phyloP scores from a whole-genome alignment of 23 tunicate species.

The Aplidium turbinatum region DNA sequence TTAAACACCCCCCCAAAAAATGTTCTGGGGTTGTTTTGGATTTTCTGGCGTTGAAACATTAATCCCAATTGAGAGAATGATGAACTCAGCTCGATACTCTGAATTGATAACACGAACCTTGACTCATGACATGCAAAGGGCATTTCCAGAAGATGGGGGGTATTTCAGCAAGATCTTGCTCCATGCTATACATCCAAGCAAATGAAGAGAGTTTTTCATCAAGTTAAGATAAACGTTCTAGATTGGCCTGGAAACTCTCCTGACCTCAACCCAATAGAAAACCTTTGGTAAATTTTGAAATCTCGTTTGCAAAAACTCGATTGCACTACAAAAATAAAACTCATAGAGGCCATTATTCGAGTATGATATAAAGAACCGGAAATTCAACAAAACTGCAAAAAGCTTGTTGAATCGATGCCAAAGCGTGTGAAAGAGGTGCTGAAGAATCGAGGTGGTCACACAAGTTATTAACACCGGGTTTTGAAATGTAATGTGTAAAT shows the following conservation, averaged over 20 bases:
- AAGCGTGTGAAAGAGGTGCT: slow-evolving; percentile 23
- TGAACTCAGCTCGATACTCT: not conserved
- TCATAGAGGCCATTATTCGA: slow-evolving; percentile 29
- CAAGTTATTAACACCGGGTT: not conserved
- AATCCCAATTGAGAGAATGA: slow-evolving; percentile 24
- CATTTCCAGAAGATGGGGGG: slow-evolving; percentile 27
- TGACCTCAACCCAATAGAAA: slow-evolving; percentile 25
- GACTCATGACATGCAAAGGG: slow-evolving; percentile 24
- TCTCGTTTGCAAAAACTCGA: slow-evolving; percentile 25
- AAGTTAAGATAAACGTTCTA: slow-evolving; percentile 13
- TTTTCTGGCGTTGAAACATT: slow-evolving; percentile 17
- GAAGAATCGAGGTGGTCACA: slow-evolving; percentile 10
- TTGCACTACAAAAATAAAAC: slow-evolving; percentile 23
- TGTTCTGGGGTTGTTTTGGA: slow-evolving; percentile 6
- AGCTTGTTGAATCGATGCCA: slow-evolving; percentile 24
- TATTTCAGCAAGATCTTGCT: slow-evolving; percentile 34
- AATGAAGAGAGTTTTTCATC: slow-evolving; percentile 14
- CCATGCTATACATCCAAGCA: slow-evolving; percentile 25
- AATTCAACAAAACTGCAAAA: slow-evolving; percentile 24
- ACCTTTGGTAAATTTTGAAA: slow-evolving; percentile 4
- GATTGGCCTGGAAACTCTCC: slow-evolving; percentile 36
- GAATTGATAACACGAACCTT: not conserved
- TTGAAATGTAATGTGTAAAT: not conserved
- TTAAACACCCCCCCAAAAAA: slow-evolving; percentile 20
- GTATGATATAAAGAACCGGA: slow-evolving; percentile 8